Conservation (phyloP, 1,140 invertebrate species). For the Cylas formicarius region DNA sequence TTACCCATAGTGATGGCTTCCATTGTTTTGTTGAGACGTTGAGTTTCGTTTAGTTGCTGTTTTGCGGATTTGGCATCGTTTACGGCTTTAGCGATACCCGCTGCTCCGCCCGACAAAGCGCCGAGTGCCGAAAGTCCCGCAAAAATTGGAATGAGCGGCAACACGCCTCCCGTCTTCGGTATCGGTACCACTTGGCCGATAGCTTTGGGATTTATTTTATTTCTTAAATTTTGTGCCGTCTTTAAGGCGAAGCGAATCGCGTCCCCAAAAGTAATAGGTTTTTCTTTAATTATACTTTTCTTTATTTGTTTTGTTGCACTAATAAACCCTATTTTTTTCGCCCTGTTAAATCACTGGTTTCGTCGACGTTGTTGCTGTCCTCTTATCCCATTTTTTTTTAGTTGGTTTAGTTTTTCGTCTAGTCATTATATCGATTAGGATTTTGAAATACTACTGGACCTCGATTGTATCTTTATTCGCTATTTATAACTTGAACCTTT, state of each 20-base stretch:
- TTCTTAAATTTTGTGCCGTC: slow-evolving; percentile 12
- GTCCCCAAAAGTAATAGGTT: slow-evolving; percentile 9
- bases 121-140: slow-evolving; percentile 38
- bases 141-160: slow-evolving; percentile 39
- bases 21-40: slow-evolving; percentile 37
- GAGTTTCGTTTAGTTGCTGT: slow-evolving; percentile 30
- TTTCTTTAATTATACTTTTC: slow-evolving; percentile 7
- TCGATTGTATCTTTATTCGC: not conserved
- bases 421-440: not conserved
- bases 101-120: slow-evolving; percentile 31
- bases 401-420: slow-evolving; percentile 2
- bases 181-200: slow-evolving; percentile 29
- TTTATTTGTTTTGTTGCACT: not conserved
- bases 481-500: slow-evolving; percentile 2
- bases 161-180: slow-evolving; percentile 26
- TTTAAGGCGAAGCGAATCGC: slow-evolving; percentile 20
- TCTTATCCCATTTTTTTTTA: no score
- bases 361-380: no score
- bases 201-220: slow-evolving; percentile 27
- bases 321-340: slow-evolving; percentile 8
- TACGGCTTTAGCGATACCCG: slow-evolving; percentile 36
- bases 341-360: no score
- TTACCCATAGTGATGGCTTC: slow-evolving; percentile 35
- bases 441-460: not conserved
- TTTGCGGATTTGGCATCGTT: slow-evolving; percentile 33